Evolutionary conservation across 2,797 vertebrate species (phyloP).

Genomic region (Chaenodraco wilsoni): DNA sequence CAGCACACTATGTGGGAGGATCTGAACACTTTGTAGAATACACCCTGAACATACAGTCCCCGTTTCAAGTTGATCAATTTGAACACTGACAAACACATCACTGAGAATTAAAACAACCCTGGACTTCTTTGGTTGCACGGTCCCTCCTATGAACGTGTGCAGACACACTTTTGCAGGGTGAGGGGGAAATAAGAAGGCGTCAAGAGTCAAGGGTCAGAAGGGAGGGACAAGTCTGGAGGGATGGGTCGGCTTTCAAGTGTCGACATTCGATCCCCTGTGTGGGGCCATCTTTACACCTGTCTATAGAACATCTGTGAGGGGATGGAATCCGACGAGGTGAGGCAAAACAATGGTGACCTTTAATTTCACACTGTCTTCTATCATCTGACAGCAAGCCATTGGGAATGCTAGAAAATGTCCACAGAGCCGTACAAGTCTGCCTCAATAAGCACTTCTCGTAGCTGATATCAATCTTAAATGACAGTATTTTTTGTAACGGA

Average conservation of each 20-base stretch:
- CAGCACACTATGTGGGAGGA: slow-evolving; percentile 25
- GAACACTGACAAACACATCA: slow-evolving; percentile 26
- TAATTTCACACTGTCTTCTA: slow-evolving; percentile 17
- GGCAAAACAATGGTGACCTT: slow-evolving; percentile 18
- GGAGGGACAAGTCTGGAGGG: slow-evolving; percentile 24
- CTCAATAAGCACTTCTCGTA: neutral
- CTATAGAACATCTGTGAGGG: slow-evolving; percentile 29
- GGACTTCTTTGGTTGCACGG: slow-evolving; percentile 33
- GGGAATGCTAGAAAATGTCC: neutral
- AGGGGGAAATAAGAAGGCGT: slow-evolving; percentile 48
- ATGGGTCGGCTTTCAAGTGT: slow-evolving; percentile 30
- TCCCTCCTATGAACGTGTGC: slow-evolving; percentile 27
- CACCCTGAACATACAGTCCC: slow-evolving; percentile 30
- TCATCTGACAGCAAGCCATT: slow-evolving; percentile 17
- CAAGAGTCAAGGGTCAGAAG: slow-evolving; percentile 47
- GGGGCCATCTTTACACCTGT: slow-evolving; percentile 32
- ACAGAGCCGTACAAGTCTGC: neutral
- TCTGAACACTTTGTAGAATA: slow-evolving; percentile 25
- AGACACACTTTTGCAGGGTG: slow-evolving; percentile 42
- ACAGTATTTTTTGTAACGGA: neutral
- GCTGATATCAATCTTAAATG: neutral
- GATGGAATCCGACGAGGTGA: slow-evolving; percentile 11
- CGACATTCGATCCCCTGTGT: slow-evolving; percentile 18
- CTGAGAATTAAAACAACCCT: slow-evolving; percentile 24
- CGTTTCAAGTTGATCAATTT: slow-evolving; percentile 5